Evolutionary conservation across 2,797 vertebrate species (phyloP), one percentile per base, ranked within the genome.

Genomic region (Distichodus sexfasciatus): DNA sequence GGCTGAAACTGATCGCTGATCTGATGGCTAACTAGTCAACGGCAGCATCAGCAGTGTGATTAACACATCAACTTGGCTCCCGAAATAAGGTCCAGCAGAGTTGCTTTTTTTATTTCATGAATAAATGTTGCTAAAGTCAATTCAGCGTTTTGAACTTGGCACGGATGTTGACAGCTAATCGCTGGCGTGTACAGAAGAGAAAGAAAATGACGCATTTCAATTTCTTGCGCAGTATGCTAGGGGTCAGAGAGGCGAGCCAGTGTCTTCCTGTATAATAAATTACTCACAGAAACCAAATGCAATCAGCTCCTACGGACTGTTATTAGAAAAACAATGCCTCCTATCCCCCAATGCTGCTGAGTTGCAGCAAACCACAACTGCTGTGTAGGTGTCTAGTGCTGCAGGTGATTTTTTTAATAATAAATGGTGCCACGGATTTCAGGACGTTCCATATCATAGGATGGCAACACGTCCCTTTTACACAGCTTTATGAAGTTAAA

Each of bases 121-220:
- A 36, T 23, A 57, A n/a, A 21, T 9, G 19, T 24, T 57, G 19
- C 33, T 36, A 12, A 35, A 57, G 33, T 57, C 11, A 57, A 38
- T 38, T 24, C 3, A 38, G 12, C 40, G 35, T 17, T 24, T 38
- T 58, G 54, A 58, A 26, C 54, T 40, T 35, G 31, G 53, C 29
- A 12, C 17, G 11, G 17, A 5, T 19, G 17, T 10, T 36, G 31
- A 55, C 53, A 55, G 33, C 5, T 36, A 36, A 57, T 38, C 17
- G 36, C 23, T 36, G 19, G 17, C 36, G 36, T 21, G 35, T 12
- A 55, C 28, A 61, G 40, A 31, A 60, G 8, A 60, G 33, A 59
- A 43, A 69, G 44, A 3, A 55, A 58, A 24, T 47, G 40, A 47
- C 57, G 23, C 21, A 38, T 63, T 62, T 63, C 31, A 33, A 40